These are phyloP conservation scores for Anneissia japonica DNA, from an alignment of 35 echinoderm and acorn worm species.

Conservation along the genomic window DNA sequence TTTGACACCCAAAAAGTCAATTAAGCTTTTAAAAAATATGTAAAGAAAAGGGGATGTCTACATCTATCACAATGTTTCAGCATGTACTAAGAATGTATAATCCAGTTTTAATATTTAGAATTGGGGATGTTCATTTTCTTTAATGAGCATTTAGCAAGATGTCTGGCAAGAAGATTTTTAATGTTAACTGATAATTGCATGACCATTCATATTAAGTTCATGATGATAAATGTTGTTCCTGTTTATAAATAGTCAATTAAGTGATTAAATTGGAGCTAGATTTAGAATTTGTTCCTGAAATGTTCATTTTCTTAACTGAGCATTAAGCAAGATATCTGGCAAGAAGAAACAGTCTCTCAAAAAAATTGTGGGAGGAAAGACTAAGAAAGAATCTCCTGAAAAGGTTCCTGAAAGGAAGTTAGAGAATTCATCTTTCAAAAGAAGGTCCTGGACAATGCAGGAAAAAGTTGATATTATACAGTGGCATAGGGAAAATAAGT, in stretches of 20 bases:
- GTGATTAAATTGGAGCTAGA: neutral
- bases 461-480: slow-evolving; percentile 8
- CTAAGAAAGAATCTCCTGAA: neutral
- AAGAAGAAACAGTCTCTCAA: neutral
- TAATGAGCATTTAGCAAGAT: neutral
- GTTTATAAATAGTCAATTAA: no score
- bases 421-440: neutral
- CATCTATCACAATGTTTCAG: no score
- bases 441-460: neutral
- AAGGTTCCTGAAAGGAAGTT: neutral
- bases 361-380: neutral
- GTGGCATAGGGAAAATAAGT: slow-evolving; percentile 11
- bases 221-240: no score
- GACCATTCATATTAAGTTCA: no score
- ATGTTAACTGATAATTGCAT: no score
- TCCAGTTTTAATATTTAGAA: no score
- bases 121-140: neutral
- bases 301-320: neutral
- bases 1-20: no score
- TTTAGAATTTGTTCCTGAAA: neutral
- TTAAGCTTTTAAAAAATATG: no score
- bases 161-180: neutral
- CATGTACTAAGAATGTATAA: no score
- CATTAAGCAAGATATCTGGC: neutral
- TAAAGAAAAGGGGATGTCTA: no score